phyloP scores from a whole-genome alignment of 2,113 vertebrate species.

The Lichenostomus cassidix region DNA sequence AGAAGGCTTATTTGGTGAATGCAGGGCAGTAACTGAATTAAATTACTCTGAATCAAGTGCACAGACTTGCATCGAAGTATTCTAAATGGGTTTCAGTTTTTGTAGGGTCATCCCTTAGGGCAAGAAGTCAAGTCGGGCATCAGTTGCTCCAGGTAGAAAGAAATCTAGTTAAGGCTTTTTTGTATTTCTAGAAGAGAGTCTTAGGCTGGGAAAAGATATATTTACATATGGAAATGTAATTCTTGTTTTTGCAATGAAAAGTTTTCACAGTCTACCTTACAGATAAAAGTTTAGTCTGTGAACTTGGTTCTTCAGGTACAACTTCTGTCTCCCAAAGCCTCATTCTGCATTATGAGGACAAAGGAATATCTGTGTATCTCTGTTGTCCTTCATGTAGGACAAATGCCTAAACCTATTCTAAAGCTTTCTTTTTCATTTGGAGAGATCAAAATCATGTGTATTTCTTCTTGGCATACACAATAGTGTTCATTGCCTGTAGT shows the following conservation, averaged over 20 bases:
- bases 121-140: neutral
- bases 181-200: neutral
- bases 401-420: neutral
- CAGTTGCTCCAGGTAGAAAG: neutral
- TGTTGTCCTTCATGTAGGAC: neutral
- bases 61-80: neutral
- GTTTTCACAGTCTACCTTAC: neutral
- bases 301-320: neutral
- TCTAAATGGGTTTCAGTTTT: constrained; percentile 12
- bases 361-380: neutral
- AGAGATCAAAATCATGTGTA: neutral
- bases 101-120: constrained; percentile 7
- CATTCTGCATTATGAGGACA: neutral
- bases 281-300: neutral
- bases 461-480: neutral
- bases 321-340: neutral
- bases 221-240: neutral
- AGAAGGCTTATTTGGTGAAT: neutral
- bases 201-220: neutral
- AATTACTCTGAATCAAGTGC: neutral
- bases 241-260: neutral
- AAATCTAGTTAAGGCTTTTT: neutral
- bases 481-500: neutral
- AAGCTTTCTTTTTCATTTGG: neutral
- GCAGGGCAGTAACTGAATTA: neutral